Base-by-base conservation (phyloP, 1,140 invertebrate species). In the Macrosteles quadrilineatus region DNA sequence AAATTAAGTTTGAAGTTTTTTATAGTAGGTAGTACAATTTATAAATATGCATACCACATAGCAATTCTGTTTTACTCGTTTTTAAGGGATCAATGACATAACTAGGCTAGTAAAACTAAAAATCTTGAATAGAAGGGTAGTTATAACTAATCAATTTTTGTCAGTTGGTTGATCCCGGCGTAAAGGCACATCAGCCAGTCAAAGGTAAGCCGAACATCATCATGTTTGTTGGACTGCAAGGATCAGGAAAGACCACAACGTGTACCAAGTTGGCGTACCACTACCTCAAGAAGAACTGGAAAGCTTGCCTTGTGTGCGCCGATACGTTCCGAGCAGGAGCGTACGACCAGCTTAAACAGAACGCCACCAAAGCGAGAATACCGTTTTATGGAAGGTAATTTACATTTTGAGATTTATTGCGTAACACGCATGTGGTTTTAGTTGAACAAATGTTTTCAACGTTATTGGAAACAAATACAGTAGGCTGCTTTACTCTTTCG, bases 241-340 rank as follows among this genome's bases (percentile, higher is more conserved):
- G 98, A 73, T 97, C 96, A 72, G 98, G 98, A 77, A 99, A 99
- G 87, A 99, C 98, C 1, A 99, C 98, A 43, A 98, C 97, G 25
- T 99, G 98, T 87, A 99, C 98, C 75, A 99, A 99, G 86, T 83
- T 99, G 75, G 98, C 98, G 12, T 99, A 99, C 82, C 96, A 99
- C 82, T 99, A 99, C 83, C 88, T 98, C 79, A 96, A 97, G 77
- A 99, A 99, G 83, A 98, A 98, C 76, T 99, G 98, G 98, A 99
- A 99, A 81, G 97, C 97, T 31, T 98, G 95, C 80, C 84, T 99
- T 30, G 96, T 99, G 47, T 99, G 98, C 86, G 98, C 98, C 32
- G 98, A 99, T 84, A 99, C 98, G 67, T 99, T 99, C 83, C 90
- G 98, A 84, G 98, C 98, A 79, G 98, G 98, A 83, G 98, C 98